Evolutionary conservation across 2,888 invertebrate species (phyloP).

Genomic region (Elmis aenea): DNA sequence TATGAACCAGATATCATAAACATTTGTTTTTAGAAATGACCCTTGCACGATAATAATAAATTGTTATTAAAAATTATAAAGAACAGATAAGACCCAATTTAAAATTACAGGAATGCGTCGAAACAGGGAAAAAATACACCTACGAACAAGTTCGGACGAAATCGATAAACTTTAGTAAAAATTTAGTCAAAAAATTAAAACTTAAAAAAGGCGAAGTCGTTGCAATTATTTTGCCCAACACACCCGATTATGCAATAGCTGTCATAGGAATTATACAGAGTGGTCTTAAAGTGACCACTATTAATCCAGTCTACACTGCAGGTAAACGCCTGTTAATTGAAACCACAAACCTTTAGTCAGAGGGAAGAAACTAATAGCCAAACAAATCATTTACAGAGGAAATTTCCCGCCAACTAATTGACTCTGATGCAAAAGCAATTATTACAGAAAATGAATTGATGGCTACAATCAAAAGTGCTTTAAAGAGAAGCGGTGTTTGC

Average conservation of each 20-base stretch:
- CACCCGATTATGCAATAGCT: conserved; percentile 68
- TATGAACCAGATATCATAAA: too few species aligned
- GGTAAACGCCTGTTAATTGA: conserved; percentile 24
- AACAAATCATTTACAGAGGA: conserved; percentile 66
- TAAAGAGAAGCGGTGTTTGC: conserved; percentile 43
- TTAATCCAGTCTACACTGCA: conserved; percentile 67
- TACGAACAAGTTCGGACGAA: conserved; percentile 61
- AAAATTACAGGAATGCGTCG: conserved; percentile 62
- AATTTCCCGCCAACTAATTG: conserved; percentile 57
- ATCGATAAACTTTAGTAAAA: conserved; percentile 54
- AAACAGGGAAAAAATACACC: conserved; percentile 68
- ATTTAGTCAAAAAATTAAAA: conserved; percentile 59
- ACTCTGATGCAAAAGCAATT: conserved; percentile 56
- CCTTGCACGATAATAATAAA: too few species aligned
- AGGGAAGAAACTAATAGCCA: too few species aligned
- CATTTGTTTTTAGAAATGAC: too few species aligned
- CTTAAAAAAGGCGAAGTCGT: conserved; percentile 62
- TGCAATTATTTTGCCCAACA: conserved; percentile 68
- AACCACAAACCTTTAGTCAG: too few species aligned
- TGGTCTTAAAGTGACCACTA: conserved; percentile 63
- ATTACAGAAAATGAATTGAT: conserved; percentile 56
- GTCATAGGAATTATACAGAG: conserved; percentile 64
- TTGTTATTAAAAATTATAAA: too few species aligned
- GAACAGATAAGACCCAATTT: too few species aligned
- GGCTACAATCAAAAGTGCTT: conserved; percentile 46